phyloP scores from a whole-genome alignment of 2,888 invertebrate genomes.

The Pollenia labialis region DNA sequence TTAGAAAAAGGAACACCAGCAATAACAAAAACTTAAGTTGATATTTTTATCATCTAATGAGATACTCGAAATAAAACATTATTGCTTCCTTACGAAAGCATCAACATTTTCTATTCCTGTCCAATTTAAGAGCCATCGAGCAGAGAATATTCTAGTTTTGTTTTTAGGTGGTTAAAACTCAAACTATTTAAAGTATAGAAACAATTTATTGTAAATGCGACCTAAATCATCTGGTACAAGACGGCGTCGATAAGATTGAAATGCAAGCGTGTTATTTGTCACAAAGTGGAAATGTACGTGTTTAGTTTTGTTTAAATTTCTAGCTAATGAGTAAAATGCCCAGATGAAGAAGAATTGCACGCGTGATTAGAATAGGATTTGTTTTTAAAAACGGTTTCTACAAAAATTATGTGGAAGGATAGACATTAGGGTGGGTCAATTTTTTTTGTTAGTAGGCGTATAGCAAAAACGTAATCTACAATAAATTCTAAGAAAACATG shows the following conservation, averaged over 20 bases:
- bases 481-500: no score
- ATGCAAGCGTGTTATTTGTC: conserved; percentile 50
- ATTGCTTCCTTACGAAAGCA: conserved; percentile 62
- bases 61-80: conserved; percentile 63
- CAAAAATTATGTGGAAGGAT: background rate
- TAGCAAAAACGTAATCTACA: no score
- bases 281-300: conserved; percentile 45
- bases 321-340: background rate
- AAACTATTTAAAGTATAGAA: conserved; percentile 46
- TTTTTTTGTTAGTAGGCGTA: no score
- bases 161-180: conserved; percentile 48
- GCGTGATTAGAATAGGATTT: conserved; percentile 6
- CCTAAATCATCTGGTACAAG: conserved; percentile 52
- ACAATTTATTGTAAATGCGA: background rate
- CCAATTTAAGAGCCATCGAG: background rate
- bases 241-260: conserved; percentile 46
- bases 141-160: background rate
- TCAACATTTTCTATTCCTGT: conserved; percentile 24
- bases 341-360: background rate
- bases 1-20: background rate
- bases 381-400: background rate
- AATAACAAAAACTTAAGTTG: background rate
- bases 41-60: conserved; percentile 56
- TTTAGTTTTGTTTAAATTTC: conserved; percentile 33
- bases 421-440: no score